Evolutionary conservation across 2,797 vertebrate genomes (phyloP), one percentile per base, ranked within the genome.

Genomic region (Anguilla anguilla): DNA sequence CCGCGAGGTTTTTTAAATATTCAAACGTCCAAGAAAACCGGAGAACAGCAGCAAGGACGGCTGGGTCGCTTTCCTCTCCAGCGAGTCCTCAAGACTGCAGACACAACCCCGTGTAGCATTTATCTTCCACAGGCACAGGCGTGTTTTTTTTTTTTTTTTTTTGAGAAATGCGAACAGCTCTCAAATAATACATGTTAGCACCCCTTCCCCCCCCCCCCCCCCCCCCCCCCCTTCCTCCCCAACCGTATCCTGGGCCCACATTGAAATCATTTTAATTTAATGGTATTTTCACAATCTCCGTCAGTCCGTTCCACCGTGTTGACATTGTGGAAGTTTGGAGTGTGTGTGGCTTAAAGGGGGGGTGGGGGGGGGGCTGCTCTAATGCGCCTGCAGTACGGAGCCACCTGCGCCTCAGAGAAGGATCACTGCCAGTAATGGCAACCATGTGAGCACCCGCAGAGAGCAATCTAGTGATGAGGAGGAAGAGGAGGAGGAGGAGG

Each of bases 401-500:
- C 93, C 93, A 95, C 94, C 94, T 95, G 93, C 88, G 89, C 91
- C 92, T 91, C 92, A 92, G 93, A 91, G 91, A 94, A 91, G 91
- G 92, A 90, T 92, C 92, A 89, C 93, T 93, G 91, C 88, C 91
- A 11, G 91, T 94, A 87, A 94, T 92, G 90, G 91, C 90, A 93
- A 89, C 91, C 94, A 94, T 89, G 92, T 94, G 93, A 88, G 22
- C 87, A 91, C 91, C 90, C 1, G 51, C 85, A 77, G 85, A 77
- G 6, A 89, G 46, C 79, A 55, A 67, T 88, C 82, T 43, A 89
- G 88, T 88, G 92, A 93, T 92, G 92, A 91, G 92, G 89, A 89
- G 22, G 81, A 83, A 57, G 72, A 22, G 89, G 81, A 86, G 59
- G 31, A 31, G 83, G 51, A 11, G 51, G 51, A 11, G 88, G 61